phyloP scores from a whole-genome alignment of 1,140 invertebrate genomes.

The Macrostomum lignano region DNA sequence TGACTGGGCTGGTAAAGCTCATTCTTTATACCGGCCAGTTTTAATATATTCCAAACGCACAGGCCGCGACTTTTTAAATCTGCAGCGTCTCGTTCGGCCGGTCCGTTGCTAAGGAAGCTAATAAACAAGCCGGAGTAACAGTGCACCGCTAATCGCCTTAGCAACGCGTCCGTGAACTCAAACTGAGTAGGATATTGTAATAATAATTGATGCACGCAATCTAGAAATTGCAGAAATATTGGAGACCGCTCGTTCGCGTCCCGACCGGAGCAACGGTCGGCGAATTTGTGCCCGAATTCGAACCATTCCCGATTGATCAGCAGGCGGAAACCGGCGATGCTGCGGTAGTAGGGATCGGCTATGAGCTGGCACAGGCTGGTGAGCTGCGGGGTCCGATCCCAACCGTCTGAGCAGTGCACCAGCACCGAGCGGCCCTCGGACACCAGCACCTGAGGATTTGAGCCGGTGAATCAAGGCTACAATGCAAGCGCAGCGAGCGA shows the following conservation, averaged over 20 bases:
- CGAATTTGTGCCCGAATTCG: slow-evolving; percentile 84
- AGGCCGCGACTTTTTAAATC: too few species aligned
- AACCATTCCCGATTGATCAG: slow-evolving; percentile 76
- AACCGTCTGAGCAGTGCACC: slow-evolving; percentile 82
- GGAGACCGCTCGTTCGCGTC: slow-evolving; percentile 56
- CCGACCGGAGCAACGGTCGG: slow-evolving; percentile 48
- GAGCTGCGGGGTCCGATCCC: slow-evolving; percentile 81
- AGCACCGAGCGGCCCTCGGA: slow-evolving; percentile 71
- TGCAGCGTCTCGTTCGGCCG: too few species aligned
- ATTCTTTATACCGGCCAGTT: too few species aligned
- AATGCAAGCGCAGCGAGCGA: too few species aligned
- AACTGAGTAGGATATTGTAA: slow-evolving; percentile 65
- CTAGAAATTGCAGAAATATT: slow-evolving; percentile 86
- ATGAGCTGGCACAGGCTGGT: slow-evolving; percentile 58
- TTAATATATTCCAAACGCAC: too few species aligned
- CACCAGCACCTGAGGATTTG: too few species aligned
- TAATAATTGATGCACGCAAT: slow-evolving; percentile 69
- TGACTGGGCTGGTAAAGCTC: too few species aligned
- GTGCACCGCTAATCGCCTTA: too few species aligned
- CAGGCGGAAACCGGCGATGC: slow-evolving; percentile 61
- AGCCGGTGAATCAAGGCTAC: too few species aligned
- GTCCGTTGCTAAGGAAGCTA: too few species aligned
- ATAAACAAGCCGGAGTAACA: too few species aligned
- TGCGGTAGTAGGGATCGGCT: slow-evolving; percentile 72
- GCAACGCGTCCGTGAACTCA: slow-evolving; percentile 65